Conservation (phyloP, 2,888 invertebrate species). For the Tenthredo amoena region DNA sequence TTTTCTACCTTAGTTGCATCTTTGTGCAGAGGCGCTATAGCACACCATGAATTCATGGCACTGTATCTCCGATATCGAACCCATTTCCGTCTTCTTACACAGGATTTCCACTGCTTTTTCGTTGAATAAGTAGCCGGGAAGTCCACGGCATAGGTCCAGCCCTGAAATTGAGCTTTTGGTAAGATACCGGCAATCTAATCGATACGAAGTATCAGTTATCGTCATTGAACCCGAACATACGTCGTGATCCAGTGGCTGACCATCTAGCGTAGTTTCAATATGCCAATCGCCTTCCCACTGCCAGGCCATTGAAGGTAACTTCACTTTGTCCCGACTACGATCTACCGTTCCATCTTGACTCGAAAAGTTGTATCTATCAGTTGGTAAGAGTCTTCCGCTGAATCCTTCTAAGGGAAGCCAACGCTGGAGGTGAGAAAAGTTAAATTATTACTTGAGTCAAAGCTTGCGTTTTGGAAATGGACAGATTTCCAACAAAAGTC, state of each 20-base stretch:
- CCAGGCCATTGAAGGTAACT: conserved; percentile 96
- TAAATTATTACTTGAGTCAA: conserved; percentile 17
- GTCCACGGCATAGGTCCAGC: conserved; percentile 96
- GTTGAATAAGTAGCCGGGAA: conserved; percentile 91
- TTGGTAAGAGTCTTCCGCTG: conserved; percentile 89
- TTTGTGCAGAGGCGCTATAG: conserved; percentile 92
- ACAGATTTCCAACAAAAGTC: neutral
- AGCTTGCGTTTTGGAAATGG: neutral
- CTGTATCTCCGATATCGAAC: conserved; percentile 92
- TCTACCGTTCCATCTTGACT: conserved; percentile 90
- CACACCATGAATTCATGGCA: conserved; percentile 96
- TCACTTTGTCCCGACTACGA: conserved; percentile 88
- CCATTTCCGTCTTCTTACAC: conserved; percentile 94
- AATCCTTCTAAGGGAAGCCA: conserved; percentile 96
- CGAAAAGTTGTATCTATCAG: conserved; percentile 93
- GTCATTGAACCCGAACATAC: conserved; percentile 76
- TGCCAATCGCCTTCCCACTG: conserved; percentile 98
- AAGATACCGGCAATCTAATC: neutral
- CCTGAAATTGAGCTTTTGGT: conserved; percentile 72
- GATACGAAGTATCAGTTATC: neutral
- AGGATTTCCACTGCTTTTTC: conserved; percentile 93
- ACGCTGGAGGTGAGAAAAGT: conserved; percentile 79
- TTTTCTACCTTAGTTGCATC: conserved; percentile 87
- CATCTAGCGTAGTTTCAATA: conserved; percentile 90
- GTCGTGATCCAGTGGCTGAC: conserved; percentile 93